A percentile compares a stretch with the other conserved stretches of the same genome.
Evolutionary conservation across 2,888 invertebrate genomes (phyloP).

Genomic region (Melinopterus prodromus): DNA sequence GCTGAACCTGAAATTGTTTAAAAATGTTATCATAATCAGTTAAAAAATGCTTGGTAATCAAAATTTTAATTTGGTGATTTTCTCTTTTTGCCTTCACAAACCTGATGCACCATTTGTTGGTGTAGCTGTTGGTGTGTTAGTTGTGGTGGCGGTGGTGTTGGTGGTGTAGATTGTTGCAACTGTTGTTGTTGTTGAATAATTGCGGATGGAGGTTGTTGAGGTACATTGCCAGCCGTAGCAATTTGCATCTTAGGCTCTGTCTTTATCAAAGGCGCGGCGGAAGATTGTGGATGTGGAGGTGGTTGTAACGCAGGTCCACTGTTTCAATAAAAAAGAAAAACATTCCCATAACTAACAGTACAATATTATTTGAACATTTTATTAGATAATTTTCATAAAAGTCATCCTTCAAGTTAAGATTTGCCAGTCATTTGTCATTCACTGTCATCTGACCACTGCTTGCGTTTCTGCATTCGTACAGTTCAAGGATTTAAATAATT

Average conservation of each 20-base stretch:
- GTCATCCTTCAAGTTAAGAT: too few relatives aligned
- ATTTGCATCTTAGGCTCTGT: conserved; percentile 39
- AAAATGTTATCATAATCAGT: background rate
- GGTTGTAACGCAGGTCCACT: conserved; percentile 38
- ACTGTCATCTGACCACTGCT: too few relatives aligned
- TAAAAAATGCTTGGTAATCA: background rate
- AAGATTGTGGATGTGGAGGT: conserved; percentile 39
- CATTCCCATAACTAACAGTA: too few relatives aligned
- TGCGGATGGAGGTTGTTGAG: conserved; percentile 44
- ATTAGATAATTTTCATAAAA: too few relatives aligned
- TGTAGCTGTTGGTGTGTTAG: conserved; percentile 44
- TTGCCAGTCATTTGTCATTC: too few relatives aligned
- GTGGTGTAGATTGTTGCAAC: conserved; percentile 29
- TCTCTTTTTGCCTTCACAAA: background rate
- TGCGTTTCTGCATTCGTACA: too few relatives aligned
- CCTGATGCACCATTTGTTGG: conserved; percentile 38
- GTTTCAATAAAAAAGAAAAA: conserved; percentile 32
- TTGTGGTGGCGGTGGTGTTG: conserved; percentile 39
- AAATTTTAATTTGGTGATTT: background rate
- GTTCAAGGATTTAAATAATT: too few relatives aligned
- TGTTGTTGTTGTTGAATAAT: conserved; percentile 49
- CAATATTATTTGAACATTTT: too few relatives aligned
- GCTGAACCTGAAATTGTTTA: conserved; percentile 65
- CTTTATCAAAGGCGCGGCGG: conserved; percentile 39
- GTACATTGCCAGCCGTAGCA: conserved; percentile 31